phyloP scores from a whole-genome alignment of 1,140 invertebrate genomes.

The Nasonia giraulti region DNA sequence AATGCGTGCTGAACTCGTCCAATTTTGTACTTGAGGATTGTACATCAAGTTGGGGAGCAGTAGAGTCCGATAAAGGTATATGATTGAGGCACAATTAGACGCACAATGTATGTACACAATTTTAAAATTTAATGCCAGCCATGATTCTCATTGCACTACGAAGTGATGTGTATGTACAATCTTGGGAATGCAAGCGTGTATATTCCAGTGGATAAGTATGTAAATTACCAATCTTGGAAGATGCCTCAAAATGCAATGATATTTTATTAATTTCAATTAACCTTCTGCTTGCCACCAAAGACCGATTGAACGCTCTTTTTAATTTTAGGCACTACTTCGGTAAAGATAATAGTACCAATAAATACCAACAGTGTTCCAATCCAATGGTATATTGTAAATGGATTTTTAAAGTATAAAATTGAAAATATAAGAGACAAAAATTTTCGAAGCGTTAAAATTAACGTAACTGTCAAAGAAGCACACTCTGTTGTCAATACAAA shows the following conservation, averaged over 20 bases:
- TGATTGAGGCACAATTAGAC: no score
- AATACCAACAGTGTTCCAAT: constrained; percentile 94
- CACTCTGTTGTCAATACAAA: constrained; percentile 96
- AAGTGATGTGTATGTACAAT: background rate
- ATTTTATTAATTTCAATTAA: constrained; percentile 42
- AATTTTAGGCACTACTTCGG: constrained; percentile 79
- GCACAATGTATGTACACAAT: background rate
- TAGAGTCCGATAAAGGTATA: no score
- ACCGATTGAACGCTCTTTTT: constrained; percentile 47
- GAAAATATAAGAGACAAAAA: constrained; percentile 96
- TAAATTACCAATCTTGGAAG: no score
- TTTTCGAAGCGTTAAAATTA: constrained; percentile 96
- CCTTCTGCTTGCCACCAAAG: constrained; percentile 56
- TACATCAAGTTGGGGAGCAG: no score
- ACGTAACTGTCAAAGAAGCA: constrained; percentile 93
- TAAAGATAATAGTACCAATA: constrained; percentile 93
- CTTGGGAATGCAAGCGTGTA: no score
- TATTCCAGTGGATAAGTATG: background rate
- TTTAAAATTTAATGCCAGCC: background rate
- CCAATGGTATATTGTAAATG: constrained; percentile 95
- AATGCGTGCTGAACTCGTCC: no score
- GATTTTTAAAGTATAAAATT: constrained; percentile 96
- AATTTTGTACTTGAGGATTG: no score
- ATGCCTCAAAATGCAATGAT: background rate
- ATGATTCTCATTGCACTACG: background rate